A percentile compares a stretch with the other conserved stretches of the same genome.
These are phyloP conservation scores for Hesperophylax magnus DNA, from an alignment of 1,140 invertebrate genomes.

Conservation along the genomic window DNA sequence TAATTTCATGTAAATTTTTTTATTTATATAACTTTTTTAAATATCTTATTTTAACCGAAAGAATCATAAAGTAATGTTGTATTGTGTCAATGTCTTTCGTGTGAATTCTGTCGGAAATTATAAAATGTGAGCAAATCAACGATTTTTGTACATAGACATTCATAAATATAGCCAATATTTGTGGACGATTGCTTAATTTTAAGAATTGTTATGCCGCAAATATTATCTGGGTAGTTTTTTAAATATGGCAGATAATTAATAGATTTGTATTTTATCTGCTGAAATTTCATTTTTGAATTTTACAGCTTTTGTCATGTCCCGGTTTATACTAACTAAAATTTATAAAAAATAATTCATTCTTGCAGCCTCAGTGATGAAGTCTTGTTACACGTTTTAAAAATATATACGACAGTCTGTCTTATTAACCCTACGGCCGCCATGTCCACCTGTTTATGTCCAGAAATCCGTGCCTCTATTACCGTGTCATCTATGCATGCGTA, in stretches of 20 bases:
- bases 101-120: not conserved
- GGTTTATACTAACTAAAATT: too few species aligned
- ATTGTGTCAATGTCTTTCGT: not conserved
- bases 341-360: too few species aligned
- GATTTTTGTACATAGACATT: slow-evolving; percentile 16
- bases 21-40: slow-evolving; percentile 11
- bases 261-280: not conserved
- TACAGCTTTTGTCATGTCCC: not conserved
- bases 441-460: too few species aligned
- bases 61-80: not conserved
- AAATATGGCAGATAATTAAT: not conserved
- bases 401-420: too few species aligned
- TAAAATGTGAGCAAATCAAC: not conserved
- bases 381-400: too few species aligned
- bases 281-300: slow-evolving; percentile 1
- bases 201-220: not conserved
- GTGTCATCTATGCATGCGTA: too few species aligned
- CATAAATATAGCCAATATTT: not conserved
- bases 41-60: not conserved
- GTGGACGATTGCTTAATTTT: not conserved
- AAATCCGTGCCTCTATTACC: too few species aligned
- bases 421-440: too few species aligned
- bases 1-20: slow-evolving; percentile 23
- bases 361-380: too few species aligned
- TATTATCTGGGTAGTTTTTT: not conserved